These are phyloP conservation scores for Tetragnatha versicolor DNA, from an alignment of 1,140 invertebrate genomes.

Conservation along the genomic window DNA sequence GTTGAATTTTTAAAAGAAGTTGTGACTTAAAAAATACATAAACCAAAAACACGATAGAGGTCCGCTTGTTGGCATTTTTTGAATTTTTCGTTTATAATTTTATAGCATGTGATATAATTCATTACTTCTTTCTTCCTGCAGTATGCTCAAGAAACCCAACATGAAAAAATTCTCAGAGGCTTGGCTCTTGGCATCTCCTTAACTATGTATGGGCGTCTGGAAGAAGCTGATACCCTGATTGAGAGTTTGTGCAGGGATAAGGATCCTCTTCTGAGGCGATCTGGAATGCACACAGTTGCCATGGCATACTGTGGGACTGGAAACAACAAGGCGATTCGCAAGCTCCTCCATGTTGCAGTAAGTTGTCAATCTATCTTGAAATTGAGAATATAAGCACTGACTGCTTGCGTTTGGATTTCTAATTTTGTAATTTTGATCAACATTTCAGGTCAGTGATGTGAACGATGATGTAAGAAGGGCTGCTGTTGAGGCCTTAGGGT, in stretches of 20 bases:
- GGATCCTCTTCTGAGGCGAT: constrained; percentile 85
- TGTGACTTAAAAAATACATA: background rate
- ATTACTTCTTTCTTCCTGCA: constrained; percentile 62
- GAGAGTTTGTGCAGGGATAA: constrained; percentile 78
- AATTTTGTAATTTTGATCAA: background rate
- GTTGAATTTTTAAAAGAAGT: background rate
- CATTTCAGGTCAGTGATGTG: constrained; percentile 83
- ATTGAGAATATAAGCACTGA: background rate
- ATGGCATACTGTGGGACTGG: constrained; percentile 99
- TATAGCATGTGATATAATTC: too few species aligned
- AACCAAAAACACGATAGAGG: too few species aligned
- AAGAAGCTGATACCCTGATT: constrained; percentile 95
- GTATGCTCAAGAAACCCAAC: constrained; percentile 91
- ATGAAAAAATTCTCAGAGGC: constrained; percentile 97
- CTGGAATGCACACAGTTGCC: constrained; percentile 96
- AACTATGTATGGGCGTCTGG: constrained; percentile 94
- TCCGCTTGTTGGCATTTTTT: constrained; percentile 16
- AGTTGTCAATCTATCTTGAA: constrained; percentile 60
- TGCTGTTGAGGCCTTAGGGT: constrained; percentile 96
- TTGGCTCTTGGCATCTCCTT: constrained; percentile 94
- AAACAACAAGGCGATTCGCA: constrained; percentile 94
- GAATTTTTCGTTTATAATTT: background rate
- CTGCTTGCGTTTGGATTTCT: background rate
- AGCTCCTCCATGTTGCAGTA: constrained; percentile 94
- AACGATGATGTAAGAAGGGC: constrained; percentile 98